These are phyloP conservation scores for Acanthosoma haemorrhoidale DNA, from an alignment of 2,888 invertebrate genomes.

Conservation along the genomic window DNA sequence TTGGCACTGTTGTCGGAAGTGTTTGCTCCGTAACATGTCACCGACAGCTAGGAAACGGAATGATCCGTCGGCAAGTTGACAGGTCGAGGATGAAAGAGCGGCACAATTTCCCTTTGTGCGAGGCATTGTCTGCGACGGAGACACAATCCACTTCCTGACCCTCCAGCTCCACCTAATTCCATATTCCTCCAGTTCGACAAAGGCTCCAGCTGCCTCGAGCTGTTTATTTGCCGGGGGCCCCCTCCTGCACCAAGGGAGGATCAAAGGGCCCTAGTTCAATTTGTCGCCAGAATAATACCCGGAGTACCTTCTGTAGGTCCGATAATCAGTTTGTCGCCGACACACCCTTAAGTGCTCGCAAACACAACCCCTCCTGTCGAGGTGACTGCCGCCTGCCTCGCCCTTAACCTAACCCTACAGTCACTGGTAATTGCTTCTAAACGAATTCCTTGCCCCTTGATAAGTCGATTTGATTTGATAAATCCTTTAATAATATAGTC, in stretches of 20 bases:
- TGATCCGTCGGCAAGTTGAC: background rate
- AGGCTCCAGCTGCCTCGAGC: background rate
- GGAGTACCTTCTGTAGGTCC: background rate
- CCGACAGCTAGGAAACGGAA: background rate
- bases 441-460: background rate
- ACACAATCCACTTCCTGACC: background rate
- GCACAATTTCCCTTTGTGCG: background rate
- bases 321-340: constrained; percentile 5
- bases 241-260: too few species aligned
- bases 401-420: background rate
- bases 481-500: too few species aligned
- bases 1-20: background rate
- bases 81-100: background rate
- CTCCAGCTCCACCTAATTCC: background rate
- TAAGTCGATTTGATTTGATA: too few species aligned
- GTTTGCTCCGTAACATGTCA: background rate
- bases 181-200: background rate
- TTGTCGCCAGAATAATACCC: constrained; percentile 1
- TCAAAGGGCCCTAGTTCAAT: constrained; percentile 3
- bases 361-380: too few species aligned
- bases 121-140: background rate
- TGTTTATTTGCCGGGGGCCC: background rate
- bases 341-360: background rate
- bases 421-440: too few species aligned
- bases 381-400: background rate